Evolutionary conservation across 2,797 vertebrate species (phyloP).

Genomic region (Staurois parvus): DNA sequence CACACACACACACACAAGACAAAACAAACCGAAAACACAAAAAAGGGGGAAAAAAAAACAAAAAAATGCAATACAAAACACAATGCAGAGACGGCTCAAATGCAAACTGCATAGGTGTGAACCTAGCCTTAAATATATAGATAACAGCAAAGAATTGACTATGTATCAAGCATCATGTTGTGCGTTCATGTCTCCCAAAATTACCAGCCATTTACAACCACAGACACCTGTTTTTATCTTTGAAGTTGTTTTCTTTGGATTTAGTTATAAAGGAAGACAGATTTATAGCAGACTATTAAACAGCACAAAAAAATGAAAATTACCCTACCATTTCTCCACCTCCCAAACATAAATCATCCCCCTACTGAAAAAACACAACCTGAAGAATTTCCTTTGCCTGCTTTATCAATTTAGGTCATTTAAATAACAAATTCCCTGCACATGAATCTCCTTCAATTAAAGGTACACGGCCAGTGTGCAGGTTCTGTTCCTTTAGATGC

Average conservation of each 20-base stretch:
- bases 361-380: background rate
- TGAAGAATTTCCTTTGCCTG: background rate
- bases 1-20: too few relatives aligned
- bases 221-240: background rate
- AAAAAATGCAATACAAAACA: too few relatives aligned
- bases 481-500: background rate
- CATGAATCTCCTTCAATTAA: constrained; percentile 32
- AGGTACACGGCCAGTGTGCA: background rate
- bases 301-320: constrained; percentile 16
- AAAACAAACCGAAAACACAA: too few relatives aligned
- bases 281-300: constrained; percentile 14
- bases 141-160: too few relatives aligned
- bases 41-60: too few relatives aligned
- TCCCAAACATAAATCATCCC: constrained; percentile 20
- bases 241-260: background rate
- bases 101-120: too few relatives aligned
- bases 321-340: constrained; percentile 18
- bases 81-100: too few relatives aligned
- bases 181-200: background rate
- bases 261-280: background rate
- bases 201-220: background rate
- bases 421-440: constrained; percentile 26
- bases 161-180: background rate
- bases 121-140: too few relatives aligned
- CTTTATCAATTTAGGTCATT: constrained; percentile 41